phyloP scores from a whole-genome alignment of 2,888 invertebrate genomes.

The Morpho achilles region DNA sequence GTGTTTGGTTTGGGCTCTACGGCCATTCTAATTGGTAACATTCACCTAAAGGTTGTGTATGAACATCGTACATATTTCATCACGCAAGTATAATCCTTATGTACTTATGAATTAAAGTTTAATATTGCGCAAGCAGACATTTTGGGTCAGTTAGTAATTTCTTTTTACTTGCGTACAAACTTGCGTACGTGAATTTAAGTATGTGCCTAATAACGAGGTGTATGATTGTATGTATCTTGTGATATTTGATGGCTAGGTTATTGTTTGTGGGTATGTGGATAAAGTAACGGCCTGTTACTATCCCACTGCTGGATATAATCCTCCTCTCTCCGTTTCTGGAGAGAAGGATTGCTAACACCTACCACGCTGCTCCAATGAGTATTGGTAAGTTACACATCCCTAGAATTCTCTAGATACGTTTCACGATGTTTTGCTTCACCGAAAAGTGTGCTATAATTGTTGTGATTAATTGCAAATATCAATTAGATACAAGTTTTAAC shows the following conservation, averaged over 20 bases:
- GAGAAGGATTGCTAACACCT: too few relatives aligned
- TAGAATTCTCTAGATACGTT: too few relatives aligned
- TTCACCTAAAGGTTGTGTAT: conserved; percentile 12
- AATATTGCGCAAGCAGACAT: neutral
- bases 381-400: too few relatives aligned
- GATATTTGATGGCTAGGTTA: neutral
- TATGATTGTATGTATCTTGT: neutral
- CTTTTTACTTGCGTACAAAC: conserved; percentile 11
- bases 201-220: neutral
- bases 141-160: conserved; percentile 3
- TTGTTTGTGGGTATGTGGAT: too few relatives aligned
- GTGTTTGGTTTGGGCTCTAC: conserved; percentile 21
- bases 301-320: too few relatives aligned
- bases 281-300: too few relatives aligned
- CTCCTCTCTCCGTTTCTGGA: too few relatives aligned
- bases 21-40: conserved; percentile 22
- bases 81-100: conserved; percentile 6
- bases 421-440: too few relatives aligned
- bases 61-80: conserved; percentile 1
- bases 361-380: too few relatives aligned
- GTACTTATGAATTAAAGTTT: neutral
- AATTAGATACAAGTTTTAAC: too few relatives aligned
- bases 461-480: too few relatives aligned
- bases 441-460: too few relatives aligned
- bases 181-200: conserved; percentile 6